Conservation (phyloP, 2,113 vertebrate genomes). For the Rhynchopsitta pachyrhyncha region DNA sequence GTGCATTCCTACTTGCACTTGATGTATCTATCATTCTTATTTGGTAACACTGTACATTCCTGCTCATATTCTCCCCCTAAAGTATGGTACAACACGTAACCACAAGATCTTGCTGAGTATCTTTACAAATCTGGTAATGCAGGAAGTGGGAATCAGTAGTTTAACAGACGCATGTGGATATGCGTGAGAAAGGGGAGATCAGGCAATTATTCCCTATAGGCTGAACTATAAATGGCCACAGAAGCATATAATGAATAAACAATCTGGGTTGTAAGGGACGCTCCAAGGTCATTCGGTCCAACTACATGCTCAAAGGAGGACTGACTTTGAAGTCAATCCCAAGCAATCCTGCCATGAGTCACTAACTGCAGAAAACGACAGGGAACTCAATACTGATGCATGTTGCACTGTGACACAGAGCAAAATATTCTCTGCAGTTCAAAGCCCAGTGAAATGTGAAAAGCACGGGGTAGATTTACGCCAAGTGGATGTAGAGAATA, state of each 20-base stretch:
- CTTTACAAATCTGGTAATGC: not conserved
- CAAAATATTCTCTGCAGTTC: not conserved
- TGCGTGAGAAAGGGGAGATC: not conserved
- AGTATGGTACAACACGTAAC: not conserved
- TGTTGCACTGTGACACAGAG: not conserved
- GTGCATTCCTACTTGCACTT: not conserved
- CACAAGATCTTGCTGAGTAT: not conserved
- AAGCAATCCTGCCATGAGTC: not conserved
- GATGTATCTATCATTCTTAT: not conserved
- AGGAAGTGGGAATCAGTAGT: not conserved
- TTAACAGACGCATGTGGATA: not conserved
- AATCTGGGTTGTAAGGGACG: not conserved
- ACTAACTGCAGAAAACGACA: accelerated
- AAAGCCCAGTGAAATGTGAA: not conserved
- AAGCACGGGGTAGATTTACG: not conserved
- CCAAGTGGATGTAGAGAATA: not conserved
- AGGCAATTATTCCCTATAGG: not conserved
- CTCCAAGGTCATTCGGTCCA: not conserved
- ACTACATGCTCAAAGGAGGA: not conserved
- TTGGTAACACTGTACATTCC: not conserved
- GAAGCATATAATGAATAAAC: not conserved
- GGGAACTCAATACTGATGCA: not conserved
- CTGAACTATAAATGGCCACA: not conserved
- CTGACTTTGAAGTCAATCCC: not conserved
- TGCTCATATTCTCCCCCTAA: not conserved